phyloP scores from a whole-genome alignment of 2,888 invertebrate species.

The Cactoblastis cactorum region DNA sequence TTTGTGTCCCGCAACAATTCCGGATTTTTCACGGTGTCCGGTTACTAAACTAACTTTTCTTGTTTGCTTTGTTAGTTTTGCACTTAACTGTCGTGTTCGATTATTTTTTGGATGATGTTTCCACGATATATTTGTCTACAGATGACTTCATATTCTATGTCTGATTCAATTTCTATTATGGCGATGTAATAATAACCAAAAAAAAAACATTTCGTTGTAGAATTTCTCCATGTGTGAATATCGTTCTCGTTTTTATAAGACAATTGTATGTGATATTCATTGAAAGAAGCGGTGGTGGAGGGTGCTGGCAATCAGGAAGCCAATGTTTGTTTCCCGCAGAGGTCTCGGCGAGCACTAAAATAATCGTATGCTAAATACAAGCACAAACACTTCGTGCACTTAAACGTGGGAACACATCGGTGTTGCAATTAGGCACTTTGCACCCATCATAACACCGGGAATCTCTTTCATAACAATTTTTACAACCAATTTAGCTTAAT shows the following conservation, averaged over 20 bases:
- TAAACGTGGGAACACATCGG: conserved; percentile 74
- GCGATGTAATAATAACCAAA: too few relatives aligned
- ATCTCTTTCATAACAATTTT: conserved; percentile 35
- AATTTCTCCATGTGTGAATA: too few relatives aligned
- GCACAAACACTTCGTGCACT: conserved; percentile 72
- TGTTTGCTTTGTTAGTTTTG: conserved; percentile 16
- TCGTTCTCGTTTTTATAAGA: neutral
- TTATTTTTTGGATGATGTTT: conserved; percentile 6
- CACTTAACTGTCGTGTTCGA: conserved; percentile 15
- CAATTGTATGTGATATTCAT: neutral
- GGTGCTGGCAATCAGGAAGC: conserved; percentile 50
- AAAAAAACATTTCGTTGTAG: too few relatives aligned
- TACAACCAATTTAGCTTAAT: conserved; percentile 17
- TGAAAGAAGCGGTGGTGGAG: neutral
- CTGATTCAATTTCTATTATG: too few relatives aligned
- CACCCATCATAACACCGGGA: conserved; percentile 45
- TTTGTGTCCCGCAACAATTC: conserved; percentile 34
- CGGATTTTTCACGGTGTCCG: conserved; percentile 46
- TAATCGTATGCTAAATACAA: conserved; percentile 77
- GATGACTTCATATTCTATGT: too few relatives aligned
- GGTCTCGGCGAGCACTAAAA: conserved; percentile 74
- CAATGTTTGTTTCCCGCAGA: conserved; percentile 68
- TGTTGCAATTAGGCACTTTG: conserved; percentile 68
- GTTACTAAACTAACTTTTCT: conserved; percentile 31
- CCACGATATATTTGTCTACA: neutral